Evolutionary conservation across 2,797 vertebrate genomes (phyloP).

Genomic region (Otolemur crassicaudatus): DNA sequence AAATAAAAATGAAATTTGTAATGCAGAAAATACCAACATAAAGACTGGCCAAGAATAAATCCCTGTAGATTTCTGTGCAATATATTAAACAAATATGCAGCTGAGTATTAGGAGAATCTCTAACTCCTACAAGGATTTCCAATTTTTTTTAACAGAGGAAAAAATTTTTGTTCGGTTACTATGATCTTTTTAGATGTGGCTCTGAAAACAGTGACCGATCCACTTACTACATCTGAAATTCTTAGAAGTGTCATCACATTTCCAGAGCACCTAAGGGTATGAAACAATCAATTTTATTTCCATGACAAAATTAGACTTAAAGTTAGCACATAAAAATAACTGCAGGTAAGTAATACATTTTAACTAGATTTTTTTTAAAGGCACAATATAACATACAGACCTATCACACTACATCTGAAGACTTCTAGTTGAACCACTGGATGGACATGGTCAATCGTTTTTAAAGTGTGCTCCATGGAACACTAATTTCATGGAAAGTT

Average conservation of each 20-base stretch:
- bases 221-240: not conserved
- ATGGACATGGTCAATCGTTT: not conserved
- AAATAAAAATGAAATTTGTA: conserved; percentile 25
- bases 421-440: not conserved
- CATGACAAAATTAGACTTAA: not conserved
- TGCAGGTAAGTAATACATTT: not conserved
- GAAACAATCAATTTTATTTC: not conserved
- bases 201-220: not conserved
- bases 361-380: not conserved
- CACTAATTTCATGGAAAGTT: not conserved
- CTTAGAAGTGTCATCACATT: not conserved
- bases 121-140: not conserved
- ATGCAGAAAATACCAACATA: conserved; percentile 42
- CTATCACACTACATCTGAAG: not conserved
- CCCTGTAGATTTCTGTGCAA: not conserved
- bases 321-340: not conserved
- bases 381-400: not conserved
- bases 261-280: conserved; percentile 4
- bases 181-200: not conserved
- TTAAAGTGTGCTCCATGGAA: not conserved
- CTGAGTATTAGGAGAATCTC: not conserved
- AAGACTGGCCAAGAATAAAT: not conserved
- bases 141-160: not conserved
- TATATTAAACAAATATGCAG: not conserved
- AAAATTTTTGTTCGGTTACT: conserved; percentile 31